A percentile compares a stretch with the other conserved stretches of the same genome.
Evolutionary conservation across 1,140 invertebrate species (phyloP).

Genomic region (Pteromalus puparum): DNA sequence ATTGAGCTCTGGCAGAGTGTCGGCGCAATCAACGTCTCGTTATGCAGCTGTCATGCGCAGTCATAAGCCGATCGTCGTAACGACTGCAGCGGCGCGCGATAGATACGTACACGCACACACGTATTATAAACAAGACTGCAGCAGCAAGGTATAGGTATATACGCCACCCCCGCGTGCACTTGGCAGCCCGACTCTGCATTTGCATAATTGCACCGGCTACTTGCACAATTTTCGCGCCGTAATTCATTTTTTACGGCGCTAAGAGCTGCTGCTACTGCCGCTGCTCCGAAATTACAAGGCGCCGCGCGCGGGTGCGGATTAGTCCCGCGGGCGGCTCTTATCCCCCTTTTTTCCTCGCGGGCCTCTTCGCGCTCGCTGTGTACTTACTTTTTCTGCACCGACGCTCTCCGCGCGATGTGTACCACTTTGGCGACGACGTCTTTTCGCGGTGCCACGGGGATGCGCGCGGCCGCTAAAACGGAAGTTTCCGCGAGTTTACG

Average conservation of each 20-base stretch:
- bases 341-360: no score
- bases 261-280: not conserved
- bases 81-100: no score
- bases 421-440: not conserved
- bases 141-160: no score
- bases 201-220: not conserved
- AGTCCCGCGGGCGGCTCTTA: not conserved
- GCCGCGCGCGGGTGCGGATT: not conserved
- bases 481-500: not conserved
- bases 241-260: conserved; percentile 9
- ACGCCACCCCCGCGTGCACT: no score
- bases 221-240: conserved; percentile 2
- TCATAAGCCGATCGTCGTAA: no score
- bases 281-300: not conserved
- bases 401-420: no score
- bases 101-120: no score
- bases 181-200: not conserved
- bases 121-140: no score
- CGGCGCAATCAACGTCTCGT: no score
- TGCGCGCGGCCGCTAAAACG: not conserved
- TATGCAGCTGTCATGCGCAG: no score
- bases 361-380: not conserved
- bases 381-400: not conserved
- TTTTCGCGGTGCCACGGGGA: not conserved
- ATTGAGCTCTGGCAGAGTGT: no score